A percentile compares a stretch with the other conserved stretches of the same genome.
These are phyloP conservation scores for Pseudococcus jackbeardsleyi DNA, from an alignment of 2,888 invertebrate genomes.

Conservation along the genomic window DNA sequence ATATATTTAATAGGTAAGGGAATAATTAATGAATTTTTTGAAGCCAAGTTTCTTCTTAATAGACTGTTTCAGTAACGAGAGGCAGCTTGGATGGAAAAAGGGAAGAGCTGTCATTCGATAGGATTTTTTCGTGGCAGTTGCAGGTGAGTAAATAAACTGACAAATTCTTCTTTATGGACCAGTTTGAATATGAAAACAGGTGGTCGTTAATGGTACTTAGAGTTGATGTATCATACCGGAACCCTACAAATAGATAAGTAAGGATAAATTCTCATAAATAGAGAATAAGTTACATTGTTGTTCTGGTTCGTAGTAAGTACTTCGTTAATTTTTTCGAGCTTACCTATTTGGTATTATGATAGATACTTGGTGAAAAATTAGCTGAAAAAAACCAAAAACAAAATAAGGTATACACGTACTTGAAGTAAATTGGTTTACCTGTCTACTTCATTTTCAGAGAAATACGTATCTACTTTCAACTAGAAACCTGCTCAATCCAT, in stretches of 20 bases:
- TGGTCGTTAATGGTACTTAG: background rate
- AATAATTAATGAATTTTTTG: background rate
- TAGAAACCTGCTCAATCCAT: background rate
- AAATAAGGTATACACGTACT: background rate
- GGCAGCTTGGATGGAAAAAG: background rate
- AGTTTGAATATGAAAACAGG: background rate
- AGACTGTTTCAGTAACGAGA: background rate
- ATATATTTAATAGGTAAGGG: background rate
- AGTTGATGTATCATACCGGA: background rate
- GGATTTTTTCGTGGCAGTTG: background rate
- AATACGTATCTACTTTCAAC: too few relatives aligned
- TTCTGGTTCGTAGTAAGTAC: too few relatives aligned
- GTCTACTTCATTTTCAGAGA: background rate
- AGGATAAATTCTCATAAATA: background rate
- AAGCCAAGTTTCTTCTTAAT: background rate
- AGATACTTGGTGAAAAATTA: background rate
- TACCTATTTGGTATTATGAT: background rate
- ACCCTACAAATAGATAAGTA: background rate
- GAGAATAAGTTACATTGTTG: too few relatives aligned
- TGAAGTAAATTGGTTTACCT: background rate
- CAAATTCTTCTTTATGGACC: constrained; percentile 1
- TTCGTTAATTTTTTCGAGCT: too few relatives aligned
- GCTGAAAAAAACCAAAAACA: too few relatives aligned
- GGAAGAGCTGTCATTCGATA: background rate
- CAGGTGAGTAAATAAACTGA: constrained; percentile 10